Evolutionary conservation across 2,797 vertebrate genomes (phyloP), one percentile per base, ranked within the genome.

Genomic region (Catamblyrhynchus diadema): DNA sequence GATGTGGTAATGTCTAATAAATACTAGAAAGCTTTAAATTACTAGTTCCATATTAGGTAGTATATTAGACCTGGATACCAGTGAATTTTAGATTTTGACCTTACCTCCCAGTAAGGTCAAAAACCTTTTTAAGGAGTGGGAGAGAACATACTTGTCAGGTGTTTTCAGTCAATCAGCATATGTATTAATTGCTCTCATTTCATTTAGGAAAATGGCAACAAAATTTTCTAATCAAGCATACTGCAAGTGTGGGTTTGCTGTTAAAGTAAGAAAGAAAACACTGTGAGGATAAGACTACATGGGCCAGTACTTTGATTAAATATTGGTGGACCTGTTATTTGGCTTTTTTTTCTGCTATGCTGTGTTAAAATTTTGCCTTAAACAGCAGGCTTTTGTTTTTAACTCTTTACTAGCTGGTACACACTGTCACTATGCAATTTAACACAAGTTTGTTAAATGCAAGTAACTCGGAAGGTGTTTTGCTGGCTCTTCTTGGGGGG

Each of bases 391-490:
- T 97, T 92, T 95, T 92, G 82, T 73, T 94, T 96, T 85, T 95
- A 95, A 95, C 67, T 96, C 72, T 85, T 65, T 53, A 25, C 27
- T 86, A 67, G 91, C 47, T 73, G 84, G 90, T 88, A 89, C 39
- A 89, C 69, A 72, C 81, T 96, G 88, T 93, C 96, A 97, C 96
- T 97, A 95, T 98, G 97, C 94, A 96, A 86, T 95, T 88, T 95
- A 93, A 92, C 94, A 95, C 77, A 84, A 69, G 80, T 82, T 95
- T 91, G 83, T 82, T 74, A 80, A 92, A 93, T 94, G 81, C 84
- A 75, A 70, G 79, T 91, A 79, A 82, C 72, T 92, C 33, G 8
- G 78, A 81, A 92, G 27, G 72, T 82, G 73, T 82, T 95, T 82
- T 81, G 61, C 91, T 89, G 5, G 66, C 51, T 92, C 39, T 65